Percentiles rank a stretch among this genome's conserved stretches.
Conservation (phyloP, 2,113 vertebrate species). For the Lethenteron camtschaticum region DNA sequence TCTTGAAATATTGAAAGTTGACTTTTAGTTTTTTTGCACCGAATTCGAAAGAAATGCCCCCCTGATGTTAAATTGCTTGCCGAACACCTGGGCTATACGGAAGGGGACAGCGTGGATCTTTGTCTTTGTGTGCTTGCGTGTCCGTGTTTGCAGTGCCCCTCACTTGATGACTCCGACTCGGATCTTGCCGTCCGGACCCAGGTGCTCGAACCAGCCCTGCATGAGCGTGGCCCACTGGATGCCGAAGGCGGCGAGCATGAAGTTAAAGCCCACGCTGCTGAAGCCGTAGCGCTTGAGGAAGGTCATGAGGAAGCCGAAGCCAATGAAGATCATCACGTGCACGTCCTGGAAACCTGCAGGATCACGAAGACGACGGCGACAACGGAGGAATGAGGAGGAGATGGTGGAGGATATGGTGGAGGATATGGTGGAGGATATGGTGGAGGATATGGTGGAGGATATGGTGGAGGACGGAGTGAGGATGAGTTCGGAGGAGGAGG, state of each 20-base stretch:
- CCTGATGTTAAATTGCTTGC: too few species aligned
- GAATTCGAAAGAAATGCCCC: too few species aligned
- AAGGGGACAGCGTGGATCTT: too few species aligned
- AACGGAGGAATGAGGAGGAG: background rate
- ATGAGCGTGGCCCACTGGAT: conserved; percentile 63
- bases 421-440: background rate
- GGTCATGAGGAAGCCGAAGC: conserved; percentile 66
- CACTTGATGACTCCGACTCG: conserved; percentile 44
- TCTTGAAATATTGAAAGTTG: too few species aligned
- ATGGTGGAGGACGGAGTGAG: background rate
- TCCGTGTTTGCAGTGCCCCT: background rate
- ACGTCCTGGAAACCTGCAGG: conserved; percentile 49
- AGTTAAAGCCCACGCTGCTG: conserved; percentile 41
- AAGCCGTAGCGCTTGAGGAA: conserved; percentile 53
- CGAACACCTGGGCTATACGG: too few species aligned
- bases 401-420: too few species aligned
- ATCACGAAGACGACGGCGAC: background rate
- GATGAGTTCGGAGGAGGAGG: background rate
- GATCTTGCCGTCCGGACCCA: conserved; percentile 32
- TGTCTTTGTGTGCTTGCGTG: too few species aligned
- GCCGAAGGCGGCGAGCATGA: conserved; percentile 41
- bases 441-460: background rate
- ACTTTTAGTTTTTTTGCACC: too few species aligned
- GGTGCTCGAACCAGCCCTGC: conserved; percentile 45
- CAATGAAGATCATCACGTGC: conserved; percentile 53